phyloP scores from a whole-genome alignment of 2,888 invertebrate species.

The Escarpia spicata region DNA sequence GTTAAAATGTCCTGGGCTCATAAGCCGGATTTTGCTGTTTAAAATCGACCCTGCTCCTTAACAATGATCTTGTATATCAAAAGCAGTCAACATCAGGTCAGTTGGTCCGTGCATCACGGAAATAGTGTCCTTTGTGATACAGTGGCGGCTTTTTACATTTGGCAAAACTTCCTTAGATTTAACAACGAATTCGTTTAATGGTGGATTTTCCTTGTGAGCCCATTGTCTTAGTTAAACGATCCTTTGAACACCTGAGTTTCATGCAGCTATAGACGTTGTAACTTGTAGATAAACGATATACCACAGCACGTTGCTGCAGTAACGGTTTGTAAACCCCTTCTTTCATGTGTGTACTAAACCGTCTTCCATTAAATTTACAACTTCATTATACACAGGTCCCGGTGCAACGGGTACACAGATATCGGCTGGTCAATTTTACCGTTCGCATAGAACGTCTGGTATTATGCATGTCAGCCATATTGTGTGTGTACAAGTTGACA shows the following conservation, averaged over 20 bases:
- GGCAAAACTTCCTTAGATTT: no score
- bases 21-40: no score
- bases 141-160: no score
- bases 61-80: no score
- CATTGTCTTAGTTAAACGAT: no score
- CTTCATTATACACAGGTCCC: neutral
- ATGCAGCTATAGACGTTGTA: neutral
- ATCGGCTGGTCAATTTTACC: neutral
- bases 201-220: no score
- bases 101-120: no score
- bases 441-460: neutral
- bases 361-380: constrained; percentile 1
- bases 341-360: neutral
- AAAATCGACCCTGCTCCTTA: no score
- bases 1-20: no score
- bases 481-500: neutral
- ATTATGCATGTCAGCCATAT: neutral
- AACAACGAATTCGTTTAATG: no score
- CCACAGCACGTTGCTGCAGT: neutral
- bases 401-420: neutral
- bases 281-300: neutral
- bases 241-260: neutral
- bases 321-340: neutral
- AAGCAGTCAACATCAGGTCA: no score
- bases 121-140: no score